phyloP scores from a whole-genome alignment of 2,113 vertebrate species.

The Myiopsitta monachus region DNA sequence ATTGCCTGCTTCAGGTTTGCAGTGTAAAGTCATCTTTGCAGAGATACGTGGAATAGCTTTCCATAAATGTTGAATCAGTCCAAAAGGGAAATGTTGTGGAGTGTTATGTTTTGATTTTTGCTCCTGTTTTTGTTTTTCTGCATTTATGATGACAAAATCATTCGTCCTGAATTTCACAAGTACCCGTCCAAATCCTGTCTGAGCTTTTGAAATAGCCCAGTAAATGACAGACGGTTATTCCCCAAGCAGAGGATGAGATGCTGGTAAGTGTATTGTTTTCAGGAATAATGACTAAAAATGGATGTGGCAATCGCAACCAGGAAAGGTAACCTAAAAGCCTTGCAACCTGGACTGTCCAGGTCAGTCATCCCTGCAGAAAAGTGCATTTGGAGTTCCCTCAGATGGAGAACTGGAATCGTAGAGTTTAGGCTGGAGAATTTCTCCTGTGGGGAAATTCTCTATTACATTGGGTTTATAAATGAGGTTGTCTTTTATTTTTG shows the following conservation, averaged over 20 bases:
- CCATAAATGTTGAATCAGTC: not conserved
- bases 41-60: not conserved
- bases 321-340: not conserved
- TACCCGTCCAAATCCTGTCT: not conserved
- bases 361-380: not conserved
- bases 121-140: fast-evolving
- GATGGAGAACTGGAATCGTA: not conserved
- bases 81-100: not conserved
- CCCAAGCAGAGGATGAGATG: not conserved
- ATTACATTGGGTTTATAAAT: not conserved
- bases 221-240: not conserved
- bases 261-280: not conserved
- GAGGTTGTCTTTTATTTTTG: not conserved
- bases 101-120: not conserved
- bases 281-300: not conserved
- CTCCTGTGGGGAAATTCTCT: not conserved
- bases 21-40: not conserved
- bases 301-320: not conserved
- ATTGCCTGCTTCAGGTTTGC: not conserved
- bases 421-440: not conserved
- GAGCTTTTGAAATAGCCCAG: not conserved
- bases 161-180: not conserved
- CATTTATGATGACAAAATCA: not conserved
- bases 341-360: not conserved
- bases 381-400: not conserved